Percentiles rank a stretch among this genome's conserved stretches.
Conservation (phyloP, 1,140 invertebrate species). For the Drosophila orena region DNA sequence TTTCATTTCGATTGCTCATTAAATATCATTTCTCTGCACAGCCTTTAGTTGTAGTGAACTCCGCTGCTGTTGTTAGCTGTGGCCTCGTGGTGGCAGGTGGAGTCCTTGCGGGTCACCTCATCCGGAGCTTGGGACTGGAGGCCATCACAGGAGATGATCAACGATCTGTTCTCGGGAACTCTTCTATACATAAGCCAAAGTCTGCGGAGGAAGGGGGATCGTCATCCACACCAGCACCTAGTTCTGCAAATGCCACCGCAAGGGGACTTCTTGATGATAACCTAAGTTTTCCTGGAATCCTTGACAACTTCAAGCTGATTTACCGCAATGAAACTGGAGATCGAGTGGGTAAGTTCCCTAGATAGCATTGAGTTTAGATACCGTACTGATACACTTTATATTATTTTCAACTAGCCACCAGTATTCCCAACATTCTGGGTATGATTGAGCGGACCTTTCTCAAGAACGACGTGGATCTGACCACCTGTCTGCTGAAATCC, state of each 20-base stretch:
- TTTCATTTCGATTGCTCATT: background rate
- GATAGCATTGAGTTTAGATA: no score
- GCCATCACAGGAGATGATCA: slow-evolving; percentile 31
- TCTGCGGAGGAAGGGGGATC: slow-evolving; percentile 7
- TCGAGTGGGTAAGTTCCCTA: slow-evolving; percentile 54
- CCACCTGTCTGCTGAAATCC: slow-evolving; percentile 63
- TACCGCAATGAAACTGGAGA: slow-evolving; percentile 68
- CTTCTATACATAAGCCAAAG: slow-evolving; percentile 4
- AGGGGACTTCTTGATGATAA: slow-evolving; percentile 34
- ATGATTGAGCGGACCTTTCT: slow-evolving; percentile 62
- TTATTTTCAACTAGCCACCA: slow-evolving; percentile 44
- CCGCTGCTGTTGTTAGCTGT: slow-evolving; percentile 63
- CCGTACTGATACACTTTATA: no score
- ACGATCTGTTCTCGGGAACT: slow-evolving; percentile 7
- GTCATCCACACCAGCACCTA: background rate
- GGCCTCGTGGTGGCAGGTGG: slow-evolving; percentile 61
- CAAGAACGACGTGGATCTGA: slow-evolving; percentile 65
- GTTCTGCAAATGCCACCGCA: background rate
- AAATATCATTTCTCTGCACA: slow-evolving; percentile 1
- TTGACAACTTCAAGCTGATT: slow-evolving; percentile 71
- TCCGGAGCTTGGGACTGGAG: slow-evolving; percentile 63
- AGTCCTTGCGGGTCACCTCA: slow-evolving; percentile 54
- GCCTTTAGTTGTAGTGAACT: slow-evolving; percentile 66
- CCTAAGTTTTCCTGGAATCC: slow-evolving; percentile 26
- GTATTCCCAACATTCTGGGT: slow-evolving; percentile 44